Evolutionary conservation across 1,140 invertebrate species (phyloP), one percentile per base, ranked within the genome.

Genomic region (Drosophila saltans): DNA sequence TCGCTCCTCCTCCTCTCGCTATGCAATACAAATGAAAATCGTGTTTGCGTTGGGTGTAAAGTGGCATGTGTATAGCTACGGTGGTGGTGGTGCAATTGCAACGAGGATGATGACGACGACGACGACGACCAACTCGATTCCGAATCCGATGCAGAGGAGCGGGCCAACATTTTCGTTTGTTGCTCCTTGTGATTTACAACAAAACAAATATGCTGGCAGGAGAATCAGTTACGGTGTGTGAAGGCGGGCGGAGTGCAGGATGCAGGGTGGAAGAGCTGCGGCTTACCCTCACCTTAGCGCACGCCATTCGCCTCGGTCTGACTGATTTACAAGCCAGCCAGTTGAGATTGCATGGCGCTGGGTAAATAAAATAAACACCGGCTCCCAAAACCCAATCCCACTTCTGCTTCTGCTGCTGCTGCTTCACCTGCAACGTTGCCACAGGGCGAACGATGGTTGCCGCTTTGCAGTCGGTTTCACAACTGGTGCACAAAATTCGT

Each of bases 251-350:
- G 6, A 16, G 6, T 28, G 55, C 3, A 2, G 1, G 65, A 40
- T 26, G 48, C 4, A 11, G n/a, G 26, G 21, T 11, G 36, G 33
- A 30, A 64, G 36, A 52, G 62, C 33, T 43, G 57, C 36, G 64
- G 69, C 70, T 75, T 66, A 73, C 78, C 82, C 80, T 80, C 67
- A 81, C 81, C 83, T 79, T 83, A 70, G 59, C 69, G 60, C 65
- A 59, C 64, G 58, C 21, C 33, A 36, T 36, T 36, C 33, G 33
- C 33, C 33, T 36, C 36, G 45, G 66, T 71, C 83, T 88, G 83
- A 88, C 83, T 88, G 84, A 89, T 89, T 89, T 89, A 89, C 84
- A 89, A 89, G 84, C 85, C 85, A 73, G 80, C 84, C 72, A 69
- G 78, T 81, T 71, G 85, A 90, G 84, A 89, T 89, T 89, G 84